phyloP scores from a whole-genome alignment of 2,113 vertebrate genomes.

The Paradoxurus hermaphroditus region DNA sequence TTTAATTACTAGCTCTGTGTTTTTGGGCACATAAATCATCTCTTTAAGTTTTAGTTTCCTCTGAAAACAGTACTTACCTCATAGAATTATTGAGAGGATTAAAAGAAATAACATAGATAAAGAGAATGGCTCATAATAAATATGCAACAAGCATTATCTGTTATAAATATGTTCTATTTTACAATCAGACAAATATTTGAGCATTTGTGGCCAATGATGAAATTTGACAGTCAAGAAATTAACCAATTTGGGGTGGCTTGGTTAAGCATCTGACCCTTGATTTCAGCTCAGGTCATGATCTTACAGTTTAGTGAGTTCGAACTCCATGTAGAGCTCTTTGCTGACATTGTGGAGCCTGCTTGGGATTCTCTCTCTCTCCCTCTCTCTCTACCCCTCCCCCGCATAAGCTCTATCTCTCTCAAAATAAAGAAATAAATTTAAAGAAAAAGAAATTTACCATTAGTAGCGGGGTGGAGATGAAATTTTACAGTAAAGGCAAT shows the following conservation, averaged over 20 bases:
- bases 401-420: no score
- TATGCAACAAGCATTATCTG: not conserved
- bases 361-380: no score
- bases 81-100: not conserved
- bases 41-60: not conserved
- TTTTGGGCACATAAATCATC: not conserved
- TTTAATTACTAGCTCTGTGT: not conserved
- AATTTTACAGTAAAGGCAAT: not conserved
- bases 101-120: not conserved
- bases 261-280: no score
- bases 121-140: not conserved
- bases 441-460: not conserved
- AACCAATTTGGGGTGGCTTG: not conserved
- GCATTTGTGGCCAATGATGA: not conserved
- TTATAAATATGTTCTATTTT: slow-evolving; percentile 31
- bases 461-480: not conserved
- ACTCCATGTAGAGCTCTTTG: no score
- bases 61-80: not conserved
- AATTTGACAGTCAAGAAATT: not conserved
- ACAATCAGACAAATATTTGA: not conserved
- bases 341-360: no score
- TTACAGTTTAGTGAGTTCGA: no score
- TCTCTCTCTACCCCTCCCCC: no score
- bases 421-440: no score
- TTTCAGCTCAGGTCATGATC: no score